Evolutionary conservation across 37 sponge, comb jelly and placozoan genomes (phyloP).

Genomic region (Diacarnus erythraeanus): DNA sequence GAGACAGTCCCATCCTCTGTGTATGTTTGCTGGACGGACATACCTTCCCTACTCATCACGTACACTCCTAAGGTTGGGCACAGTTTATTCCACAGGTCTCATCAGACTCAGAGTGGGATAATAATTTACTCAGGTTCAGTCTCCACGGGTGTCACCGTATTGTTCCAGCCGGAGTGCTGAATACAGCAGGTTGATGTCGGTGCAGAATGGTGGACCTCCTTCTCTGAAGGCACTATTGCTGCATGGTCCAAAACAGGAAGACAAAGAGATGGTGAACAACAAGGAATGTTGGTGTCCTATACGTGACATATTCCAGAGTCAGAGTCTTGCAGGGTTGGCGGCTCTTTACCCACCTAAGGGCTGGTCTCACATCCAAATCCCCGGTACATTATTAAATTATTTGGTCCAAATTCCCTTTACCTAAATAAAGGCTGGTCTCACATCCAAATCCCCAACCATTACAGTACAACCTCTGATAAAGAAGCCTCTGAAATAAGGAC

Average conservation of each 20-base stretch:
- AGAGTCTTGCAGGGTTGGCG: conserved; percentile 23
- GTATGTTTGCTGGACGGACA: conserved; percentile 40
- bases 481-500: too few species aligned
- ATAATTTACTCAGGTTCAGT: conserved; percentile 25
- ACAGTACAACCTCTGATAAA: too few species aligned
- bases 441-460: conserved; percentile 87
- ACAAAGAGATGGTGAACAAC: background rate
- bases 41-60: conserved; percentile 50
- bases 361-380: conserved; percentile 90
- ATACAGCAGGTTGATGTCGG: conserved; percentile 20
- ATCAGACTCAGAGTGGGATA: too few species aligned
- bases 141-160: conserved; percentile 10
- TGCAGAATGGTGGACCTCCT: conserved; percentile 23
- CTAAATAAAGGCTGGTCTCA: conserved; percentile 87
- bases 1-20: background rate
- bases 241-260: conserved; percentile 3
- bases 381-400: too few species aligned
- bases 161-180: conserved; percentile 52
- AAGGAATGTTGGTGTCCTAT: too few species aligned
- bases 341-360: conserved; percentile 74
- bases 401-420: too few species aligned
- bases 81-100: background rate
- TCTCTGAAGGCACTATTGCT: conserved; percentile 20
- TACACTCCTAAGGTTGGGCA: conserved; percentile 35
- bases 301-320: background rate